Evolutionary conservation across 1,140 invertebrate genomes (phyloP), one percentile per base, ranked within the genome.

Genomic region (Drusus annulatus): DNA sequence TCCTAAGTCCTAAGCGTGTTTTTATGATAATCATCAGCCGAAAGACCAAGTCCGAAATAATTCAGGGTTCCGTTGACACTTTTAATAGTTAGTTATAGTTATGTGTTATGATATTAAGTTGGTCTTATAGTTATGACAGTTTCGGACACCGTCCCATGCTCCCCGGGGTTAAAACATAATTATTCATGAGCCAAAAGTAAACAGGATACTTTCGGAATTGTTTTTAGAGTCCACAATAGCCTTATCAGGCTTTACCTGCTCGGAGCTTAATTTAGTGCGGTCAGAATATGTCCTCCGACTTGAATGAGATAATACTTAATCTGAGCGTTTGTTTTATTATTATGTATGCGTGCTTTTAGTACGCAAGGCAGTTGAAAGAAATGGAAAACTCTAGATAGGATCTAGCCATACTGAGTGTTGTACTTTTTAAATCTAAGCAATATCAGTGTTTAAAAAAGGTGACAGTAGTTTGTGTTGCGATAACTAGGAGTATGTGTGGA

Each of bases 51-150:
- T 36, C 56, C 76, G 71, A 81, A 80, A 80, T 62, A 79, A 83
- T 83, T 83, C 82, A 83, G 79, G 58, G 54, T 58, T 80, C 80
- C 71, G 82, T 80, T 79, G 81, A 82, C 81, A 80, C 78, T 80
- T 62, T 60, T 71, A 56, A 79, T 79, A 62, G 63, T 45, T 45
- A 45, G 36, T 45, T 45, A 45, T 45, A 45, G 36, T 45, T 45
- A 45, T 17, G 65, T 45, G 50, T 65, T 62, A 16, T 65, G 62
- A 77, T 65, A 56, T 10, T 17, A n/a, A 56, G 58, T 60, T 60
- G 13, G n/a, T 45, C 28, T 31, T 65, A 45, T 28, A 31, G 68
- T 71, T 71, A 51, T 52, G 68, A 71, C 13, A 36, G 75, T 17
- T 45, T 45, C n/a, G 74, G 73, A 60, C 28, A 28, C 25, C 52